Evolutionary conservation across 2,113 vertebrate genomes (phyloP).

Genomic region (Etheostoma spectabile): DNA sequence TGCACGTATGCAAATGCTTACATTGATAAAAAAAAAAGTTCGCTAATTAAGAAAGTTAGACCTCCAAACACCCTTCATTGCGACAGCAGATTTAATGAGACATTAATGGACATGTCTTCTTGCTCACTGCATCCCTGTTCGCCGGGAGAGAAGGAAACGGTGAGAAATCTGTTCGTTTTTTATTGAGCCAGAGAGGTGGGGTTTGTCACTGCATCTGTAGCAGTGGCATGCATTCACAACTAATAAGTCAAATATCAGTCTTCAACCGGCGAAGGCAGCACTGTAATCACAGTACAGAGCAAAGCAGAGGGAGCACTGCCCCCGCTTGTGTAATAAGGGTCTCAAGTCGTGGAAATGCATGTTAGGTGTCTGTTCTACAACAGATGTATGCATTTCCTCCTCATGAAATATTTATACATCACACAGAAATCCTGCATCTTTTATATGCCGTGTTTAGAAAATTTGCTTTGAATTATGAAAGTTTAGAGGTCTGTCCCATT

Average conservation of each 20-base stretch:
- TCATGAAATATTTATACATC: conserved; percentile 50
- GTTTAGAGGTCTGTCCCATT: conserved; percentile 4
- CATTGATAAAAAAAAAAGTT: conserved; percentile 54
- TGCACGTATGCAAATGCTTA: conserved; percentile 48
- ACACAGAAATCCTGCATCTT: conserved; percentile 28
- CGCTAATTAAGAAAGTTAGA: conserved; percentile 64
- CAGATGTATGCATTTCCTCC: neutral
- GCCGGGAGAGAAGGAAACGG: conserved; percentile 29
- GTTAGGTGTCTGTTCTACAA: conserved; percentile 26
- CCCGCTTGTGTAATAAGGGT: conserved; percentile 31
- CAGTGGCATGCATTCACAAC: conserved; percentile 38
- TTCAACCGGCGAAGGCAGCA: conserved; percentile 18
- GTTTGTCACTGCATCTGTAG: conserved; percentile 59
- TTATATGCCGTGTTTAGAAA: conserved; percentile 17
- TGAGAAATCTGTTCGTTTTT: conserved; percentile 64
- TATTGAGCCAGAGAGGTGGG: conserved; percentile 68
- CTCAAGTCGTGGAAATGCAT: conserved; percentile 2
- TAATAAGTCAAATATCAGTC: conserved; percentile 58
- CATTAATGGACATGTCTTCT: conserved; percentile 69
- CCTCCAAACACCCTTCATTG: conserved; percentile 68
- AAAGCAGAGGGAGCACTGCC: conserved; percentile 2
- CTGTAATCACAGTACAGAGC: conserved; percentile 21
- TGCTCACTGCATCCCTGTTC: conserved; percentile 40
- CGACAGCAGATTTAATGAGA: conserved; percentile 72
- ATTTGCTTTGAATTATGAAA: conserved; percentile 30